phyloP scores from a whole-genome alignment of 2,113 vertebrate genomes.

The Lampris incognitus region DNA sequence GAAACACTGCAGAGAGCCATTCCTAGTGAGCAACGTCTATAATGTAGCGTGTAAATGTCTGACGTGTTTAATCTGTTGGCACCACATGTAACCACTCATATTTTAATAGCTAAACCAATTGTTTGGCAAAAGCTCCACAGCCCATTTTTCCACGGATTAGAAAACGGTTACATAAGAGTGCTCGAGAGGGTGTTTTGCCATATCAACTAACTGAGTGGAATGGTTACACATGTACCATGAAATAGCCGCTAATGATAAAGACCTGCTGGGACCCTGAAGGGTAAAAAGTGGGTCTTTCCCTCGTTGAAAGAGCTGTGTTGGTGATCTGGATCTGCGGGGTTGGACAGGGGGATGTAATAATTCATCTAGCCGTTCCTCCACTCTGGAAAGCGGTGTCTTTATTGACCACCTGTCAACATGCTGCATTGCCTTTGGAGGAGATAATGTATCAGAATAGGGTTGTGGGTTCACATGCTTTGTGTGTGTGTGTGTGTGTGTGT shows the following conservation, averaged over 20 bases:
- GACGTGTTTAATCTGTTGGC: constrained; percentile 48
- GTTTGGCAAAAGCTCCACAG: constrained; percentile 43
- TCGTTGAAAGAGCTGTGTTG: constrained; percentile 64
- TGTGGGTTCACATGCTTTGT: constrained; percentile 10
- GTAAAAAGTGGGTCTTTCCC: constrained; percentile 46
- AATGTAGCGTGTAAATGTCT: constrained; percentile 51
- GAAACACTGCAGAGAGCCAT: constrained; percentile 14
- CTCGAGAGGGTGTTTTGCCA: constrained; percentile 21
- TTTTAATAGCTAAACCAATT: constrained; percentile 53
- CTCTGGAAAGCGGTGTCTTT: constrained; percentile 66
- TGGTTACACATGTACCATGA: constrained; percentile 28
- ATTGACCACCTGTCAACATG: constrained; percentile 72
- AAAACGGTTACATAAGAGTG: constrained; percentile 44
- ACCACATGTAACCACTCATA: constrained; percentile 38
- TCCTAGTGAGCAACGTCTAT: constrained; percentile 26
- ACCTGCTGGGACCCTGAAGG: constrained; percentile 24
- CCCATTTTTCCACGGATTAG: constrained; percentile 40
- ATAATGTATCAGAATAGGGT: constrained; percentile 60
- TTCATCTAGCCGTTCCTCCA: constrained; percentile 45
- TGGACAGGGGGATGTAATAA: constrained; percentile 63
- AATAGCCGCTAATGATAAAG: constrained; percentile 51
- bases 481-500: constrained; percentile 16
- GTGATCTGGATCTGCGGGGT: constrained; percentile 54
- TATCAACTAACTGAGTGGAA: constrained; percentile 20
- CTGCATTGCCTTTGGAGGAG: constrained; percentile 59